Base-by-base conservation (phyloP, 2,888 invertebrate species). In the Volucella zonaria region DNA sequence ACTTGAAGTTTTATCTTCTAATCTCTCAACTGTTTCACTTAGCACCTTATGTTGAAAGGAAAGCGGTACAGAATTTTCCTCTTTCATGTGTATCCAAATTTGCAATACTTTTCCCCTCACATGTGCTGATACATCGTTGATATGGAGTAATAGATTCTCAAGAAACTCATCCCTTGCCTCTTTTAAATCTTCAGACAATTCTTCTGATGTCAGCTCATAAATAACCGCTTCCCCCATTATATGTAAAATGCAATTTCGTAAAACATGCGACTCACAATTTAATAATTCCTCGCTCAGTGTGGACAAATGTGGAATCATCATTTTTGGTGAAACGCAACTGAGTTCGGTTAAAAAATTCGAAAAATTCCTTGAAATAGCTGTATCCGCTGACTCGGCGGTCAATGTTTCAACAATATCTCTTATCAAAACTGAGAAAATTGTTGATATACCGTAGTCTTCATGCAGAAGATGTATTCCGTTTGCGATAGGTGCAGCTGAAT, bases 101-200 rank as follows among this genome's bases (percentile, higher is more conserved):
- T 97, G 96, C 47, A 98, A 87, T 77, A 95, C 96, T 93, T 96
- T 97, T 31, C 96, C 95, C 31, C 99, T 93, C 0, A 98, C 98
- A 89, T 96, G 96, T 0, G 97, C 96, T 61, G 97, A 95, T 3
- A 94, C 91, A 90, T 99, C 99, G 87, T 95, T 94, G 70, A 98
- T 94, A 90, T 98, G 98, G 51, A 96, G 96, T 88, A 95, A 93
- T 14, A 98, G 92, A 89, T 95, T 94, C 71, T 96, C 95, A 3
- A 98, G 93, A 89, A 97, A 95, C 88, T 96, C 95, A 90, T 98
- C 96, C 2, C 97, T 93, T 58, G 94, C 93, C 56, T 93, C 92
- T 87, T 94, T 95, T 87, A 95, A 93, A 80, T 95, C 95, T 43
- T 95, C 94, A 18, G 94, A 92, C 40, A 97, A 92, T 1, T 95